A percentile compares a stretch with the other conserved stretches of the same genome.
phyloP scores from a whole-genome alignment of 2,797 vertebrate species.

The Sylvia borin region DNA sequence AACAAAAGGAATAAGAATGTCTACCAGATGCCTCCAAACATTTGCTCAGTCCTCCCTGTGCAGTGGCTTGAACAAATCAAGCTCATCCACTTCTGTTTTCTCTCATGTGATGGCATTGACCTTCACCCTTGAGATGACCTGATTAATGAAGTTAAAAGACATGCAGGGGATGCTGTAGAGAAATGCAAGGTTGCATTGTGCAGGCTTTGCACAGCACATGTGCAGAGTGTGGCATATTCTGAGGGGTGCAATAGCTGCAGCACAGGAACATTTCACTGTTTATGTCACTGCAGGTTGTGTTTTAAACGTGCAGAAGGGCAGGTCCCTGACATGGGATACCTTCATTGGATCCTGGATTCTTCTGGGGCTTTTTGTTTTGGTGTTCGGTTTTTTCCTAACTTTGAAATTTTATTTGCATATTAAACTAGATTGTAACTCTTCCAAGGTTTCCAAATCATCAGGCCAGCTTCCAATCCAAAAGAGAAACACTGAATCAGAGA shows the following conservation, averaged over 20 bases:
- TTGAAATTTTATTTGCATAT: neutral
- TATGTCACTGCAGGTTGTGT: neutral
- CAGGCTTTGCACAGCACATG: neutral
- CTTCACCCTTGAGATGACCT: neutral
- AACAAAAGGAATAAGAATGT: neutral
- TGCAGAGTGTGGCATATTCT: neutral
- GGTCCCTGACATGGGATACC: neutral
- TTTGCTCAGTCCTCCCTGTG: neutral
- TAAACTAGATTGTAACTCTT: neutral
- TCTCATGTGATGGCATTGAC: neutral
- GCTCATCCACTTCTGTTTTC: neutral
- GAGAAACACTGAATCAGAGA: neutral
- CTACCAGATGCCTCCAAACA: neutral
- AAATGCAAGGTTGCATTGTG: neutral
- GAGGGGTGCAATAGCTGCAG: neutral
- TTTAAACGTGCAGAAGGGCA: neutral
- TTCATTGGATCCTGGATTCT: accelerated
- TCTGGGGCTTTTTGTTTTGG: neutral
- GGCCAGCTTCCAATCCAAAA: neutral
- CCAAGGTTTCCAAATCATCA: neutral
- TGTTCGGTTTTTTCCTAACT: neutral
- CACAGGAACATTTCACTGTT: neutral
- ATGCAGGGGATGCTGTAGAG: neutral
- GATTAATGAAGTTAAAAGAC: neutral
- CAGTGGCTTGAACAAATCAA: neutral